A percentile compares a stretch with the other conserved stretches of the same genome.
Evolutionary conservation across 2,113 vertebrate genomes (phyloP).

Genomic region (Okapia johnstoni): DNA sequence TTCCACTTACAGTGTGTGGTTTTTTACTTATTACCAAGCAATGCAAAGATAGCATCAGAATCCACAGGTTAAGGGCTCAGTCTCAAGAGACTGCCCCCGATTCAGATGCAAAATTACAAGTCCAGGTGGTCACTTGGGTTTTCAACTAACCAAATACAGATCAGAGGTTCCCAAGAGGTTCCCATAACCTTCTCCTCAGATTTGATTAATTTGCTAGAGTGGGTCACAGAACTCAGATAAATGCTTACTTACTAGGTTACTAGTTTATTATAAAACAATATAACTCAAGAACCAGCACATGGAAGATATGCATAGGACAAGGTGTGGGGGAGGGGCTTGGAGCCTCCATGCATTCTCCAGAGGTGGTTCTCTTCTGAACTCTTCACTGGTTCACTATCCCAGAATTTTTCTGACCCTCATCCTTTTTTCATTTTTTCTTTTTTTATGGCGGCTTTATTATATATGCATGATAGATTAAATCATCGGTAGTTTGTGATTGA

Average conservation of each 20-base stretch:
- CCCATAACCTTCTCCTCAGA: neutral
- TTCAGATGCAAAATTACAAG: neutral
- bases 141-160: neutral
- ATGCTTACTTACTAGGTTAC: neutral
- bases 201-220: neutral
- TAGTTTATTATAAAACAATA: neutral
- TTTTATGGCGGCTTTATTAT: neutral
- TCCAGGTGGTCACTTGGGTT: neutral
- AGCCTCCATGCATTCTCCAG: neutral
- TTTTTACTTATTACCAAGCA: neutral
- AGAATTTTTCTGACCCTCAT: neutral
- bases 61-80: neutral
- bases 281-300: neutral
- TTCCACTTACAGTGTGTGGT: neutral
- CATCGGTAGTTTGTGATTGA: neutral
- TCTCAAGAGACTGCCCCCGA: neutral
- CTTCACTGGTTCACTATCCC: neutral
- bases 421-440: neutral
- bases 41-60: neutral
- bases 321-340: neutral
- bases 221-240: neutral
- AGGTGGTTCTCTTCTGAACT: neutral
- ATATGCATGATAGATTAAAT: neutral
- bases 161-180: neutral
- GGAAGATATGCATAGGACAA: neutral